Percentiles rank a stretch among this genome's conserved stretches.
Conservation (phyloP, 2,113 vertebrate genomes). For the Campylomormyrus tamandua region DNA sequence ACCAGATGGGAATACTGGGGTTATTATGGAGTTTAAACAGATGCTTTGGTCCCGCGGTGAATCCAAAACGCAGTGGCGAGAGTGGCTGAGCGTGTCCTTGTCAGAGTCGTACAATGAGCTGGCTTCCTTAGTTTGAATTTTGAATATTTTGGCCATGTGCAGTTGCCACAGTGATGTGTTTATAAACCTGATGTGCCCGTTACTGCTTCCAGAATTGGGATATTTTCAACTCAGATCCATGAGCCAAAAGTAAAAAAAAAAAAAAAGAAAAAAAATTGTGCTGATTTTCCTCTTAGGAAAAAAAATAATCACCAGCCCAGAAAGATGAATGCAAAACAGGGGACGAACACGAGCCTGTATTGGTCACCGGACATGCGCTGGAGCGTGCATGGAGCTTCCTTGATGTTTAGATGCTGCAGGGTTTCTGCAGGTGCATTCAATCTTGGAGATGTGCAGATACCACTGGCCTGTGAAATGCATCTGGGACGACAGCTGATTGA, state of each 20-base stretch:
- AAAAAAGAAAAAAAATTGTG: neutral
- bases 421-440: constrained; percentile 44
- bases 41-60: neutral
- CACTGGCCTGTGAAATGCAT: constrained; percentile 69
- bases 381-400: constrained; percentile 37
- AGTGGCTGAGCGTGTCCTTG: neutral
- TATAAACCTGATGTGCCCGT: neutral
- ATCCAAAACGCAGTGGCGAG: neutral
- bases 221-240: neutral
- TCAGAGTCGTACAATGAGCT: neutral
- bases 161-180: neutral
- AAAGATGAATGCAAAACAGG: neutral
- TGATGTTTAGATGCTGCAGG: constrained; percentile 50
- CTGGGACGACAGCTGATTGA: constrained; percentile 66
- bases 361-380: constrained; percentile 32
- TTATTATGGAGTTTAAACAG: neutral
- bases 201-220: neutral
- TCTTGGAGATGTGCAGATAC: constrained; percentile 52
- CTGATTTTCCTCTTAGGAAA: neutral
- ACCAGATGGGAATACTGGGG: constrained; percentile 2
- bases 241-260: neutral
- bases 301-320: neutral
- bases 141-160: neutral
- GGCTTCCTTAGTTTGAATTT: neutral
- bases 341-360: neutral